Evolutionary conservation across 2,888 invertebrate genomes (phyloP).

Genomic region (Piscicola geometra): DNA sequence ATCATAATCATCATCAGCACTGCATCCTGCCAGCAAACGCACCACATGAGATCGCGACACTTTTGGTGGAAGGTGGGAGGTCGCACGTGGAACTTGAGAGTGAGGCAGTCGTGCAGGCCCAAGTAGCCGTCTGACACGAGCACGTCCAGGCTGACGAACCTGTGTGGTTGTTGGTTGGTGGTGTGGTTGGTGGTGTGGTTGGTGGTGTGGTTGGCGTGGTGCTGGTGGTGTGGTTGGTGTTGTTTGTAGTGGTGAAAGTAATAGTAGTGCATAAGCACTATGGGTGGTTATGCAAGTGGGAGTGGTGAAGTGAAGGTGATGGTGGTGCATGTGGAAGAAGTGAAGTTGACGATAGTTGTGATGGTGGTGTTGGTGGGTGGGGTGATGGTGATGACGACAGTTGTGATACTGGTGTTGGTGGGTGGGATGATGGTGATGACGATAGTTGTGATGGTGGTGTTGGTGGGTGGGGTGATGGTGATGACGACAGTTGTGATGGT

Average conservation of each 20-base stretch:
- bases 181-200: conserved; percentile 89
- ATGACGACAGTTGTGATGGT: too few relatives aligned
- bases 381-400: conserved; percentile 79
- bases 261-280: too few relatives aligned
- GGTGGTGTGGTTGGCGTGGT: conserved; percentile 83
- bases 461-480: too few relatives aligned
- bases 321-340: too few relatives aligned
- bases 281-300: too few relatives aligned
- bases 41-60: conserved; percentile 76
- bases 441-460: conserved; percentile 82
- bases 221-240: conserved; percentile 75
- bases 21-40: background rate
- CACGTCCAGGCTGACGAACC: conserved; percentile 83
- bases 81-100: conserved; percentile 81
- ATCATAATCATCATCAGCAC: too few relatives aligned
- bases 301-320: too few relatives aligned
- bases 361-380: too few relatives aligned
- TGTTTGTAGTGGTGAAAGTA: too few relatives aligned
- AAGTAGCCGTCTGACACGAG: conserved; percentile 84
- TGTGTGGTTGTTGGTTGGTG: conserved; percentile 80
- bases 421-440: conserved; percentile 77
- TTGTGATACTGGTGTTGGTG: too few relatives aligned
- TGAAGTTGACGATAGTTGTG: too few relatives aligned
- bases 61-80: conserved; percentile 89
- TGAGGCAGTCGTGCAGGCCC: conserved; percentile 77